These are phyloP conservation scores for Anastrepha ludens DNA, from an alignment of 1,140 invertebrate species.

Conservation along the genomic window DNA sequence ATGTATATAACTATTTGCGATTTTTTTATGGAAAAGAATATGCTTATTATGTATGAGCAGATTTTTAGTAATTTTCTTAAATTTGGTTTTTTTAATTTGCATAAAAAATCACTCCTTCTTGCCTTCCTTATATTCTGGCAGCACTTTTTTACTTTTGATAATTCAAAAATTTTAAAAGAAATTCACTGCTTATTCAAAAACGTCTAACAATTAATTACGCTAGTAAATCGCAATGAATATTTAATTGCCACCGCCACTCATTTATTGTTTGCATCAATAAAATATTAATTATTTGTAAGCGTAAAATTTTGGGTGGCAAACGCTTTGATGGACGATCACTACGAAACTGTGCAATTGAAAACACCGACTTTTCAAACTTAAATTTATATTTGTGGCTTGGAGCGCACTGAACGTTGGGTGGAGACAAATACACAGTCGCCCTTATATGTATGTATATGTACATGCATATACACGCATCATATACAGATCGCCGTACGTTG, in stretches of 20 bases:
- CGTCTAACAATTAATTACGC: too few species aligned
- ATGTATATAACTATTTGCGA: too few species aligned
- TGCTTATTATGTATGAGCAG: too few species aligned
- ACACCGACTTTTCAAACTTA: conserved; percentile 29
- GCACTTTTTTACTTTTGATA: too few species aligned
- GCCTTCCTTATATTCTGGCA: not conserved
- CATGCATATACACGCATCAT: not conserved
- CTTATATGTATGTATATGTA: not conserved
- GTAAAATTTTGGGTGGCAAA: conserved; percentile 17
- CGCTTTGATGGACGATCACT: conserved; percentile 50
- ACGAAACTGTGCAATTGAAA: conserved; percentile 53
- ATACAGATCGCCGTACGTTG: not conserved
- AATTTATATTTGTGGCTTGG: conserved; percentile 34
- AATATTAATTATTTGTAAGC: conserved; percentile 14
- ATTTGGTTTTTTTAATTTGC: not conserved
- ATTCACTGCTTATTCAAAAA: too few species aligned
- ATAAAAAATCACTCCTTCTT: not conserved
- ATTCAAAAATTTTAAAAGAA: too few species aligned
- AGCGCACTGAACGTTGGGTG: not conserved
- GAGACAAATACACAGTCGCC: not conserved
- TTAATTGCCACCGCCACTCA: conserved; percentile 27
- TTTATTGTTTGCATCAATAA: not conserved
- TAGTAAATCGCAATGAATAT: not conserved
- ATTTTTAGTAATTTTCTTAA: too few species aligned
- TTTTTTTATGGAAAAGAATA: too few species aligned